Conservation (phyloP, 2,113 vertebrate genomes). For the Oncorhynchus gorbuscha region DNA sequence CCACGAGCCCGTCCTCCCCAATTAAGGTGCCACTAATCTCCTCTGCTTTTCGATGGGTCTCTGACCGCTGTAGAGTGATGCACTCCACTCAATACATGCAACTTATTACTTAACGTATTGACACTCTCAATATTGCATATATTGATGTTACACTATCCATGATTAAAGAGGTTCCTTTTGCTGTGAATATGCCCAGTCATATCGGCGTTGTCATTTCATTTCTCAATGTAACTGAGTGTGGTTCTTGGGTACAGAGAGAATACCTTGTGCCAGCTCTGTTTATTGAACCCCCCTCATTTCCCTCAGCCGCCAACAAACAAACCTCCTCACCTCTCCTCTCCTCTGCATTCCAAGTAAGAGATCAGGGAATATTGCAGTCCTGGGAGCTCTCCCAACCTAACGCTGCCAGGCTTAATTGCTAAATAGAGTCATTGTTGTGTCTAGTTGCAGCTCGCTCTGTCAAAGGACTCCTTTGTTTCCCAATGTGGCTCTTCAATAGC, state of each 20-base stretch:
- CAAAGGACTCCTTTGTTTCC: constrained; percentile 67
- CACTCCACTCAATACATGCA: background rate
- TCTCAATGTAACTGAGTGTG: constrained; percentile 7
- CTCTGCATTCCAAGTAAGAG: constrained; percentile 23
- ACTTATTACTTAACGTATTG: background rate
- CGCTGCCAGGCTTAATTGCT: constrained; percentile 58
- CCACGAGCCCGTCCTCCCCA: too few relatives aligned
- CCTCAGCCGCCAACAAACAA: background rate
- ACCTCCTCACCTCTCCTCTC: constrained; percentile 47
- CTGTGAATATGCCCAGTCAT: constrained; percentile 46
- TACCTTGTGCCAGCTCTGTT: background rate
- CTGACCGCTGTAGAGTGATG: background rate
- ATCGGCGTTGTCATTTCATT: constrained; percentile 14
- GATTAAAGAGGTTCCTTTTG: too few relatives aligned
- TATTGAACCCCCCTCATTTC: constrained; percentile 21
- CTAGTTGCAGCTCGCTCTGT: constrained; percentile 46
- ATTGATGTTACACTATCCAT: too few relatives aligned
- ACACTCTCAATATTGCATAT: too few relatives aligned
- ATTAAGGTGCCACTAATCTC: too few relatives aligned
- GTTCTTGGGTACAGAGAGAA: constrained; percentile 29
- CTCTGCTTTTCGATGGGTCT: background rate
- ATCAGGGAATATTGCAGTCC: constrained; percentile 50
- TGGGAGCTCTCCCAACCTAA: constrained; percentile 54
- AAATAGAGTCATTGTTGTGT: constrained; percentile 70
- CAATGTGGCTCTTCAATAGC: constrained; percentile 14